Conservation (phyloP, 2,113 vertebrate species). For the Delphinapterus leucas region DNA sequence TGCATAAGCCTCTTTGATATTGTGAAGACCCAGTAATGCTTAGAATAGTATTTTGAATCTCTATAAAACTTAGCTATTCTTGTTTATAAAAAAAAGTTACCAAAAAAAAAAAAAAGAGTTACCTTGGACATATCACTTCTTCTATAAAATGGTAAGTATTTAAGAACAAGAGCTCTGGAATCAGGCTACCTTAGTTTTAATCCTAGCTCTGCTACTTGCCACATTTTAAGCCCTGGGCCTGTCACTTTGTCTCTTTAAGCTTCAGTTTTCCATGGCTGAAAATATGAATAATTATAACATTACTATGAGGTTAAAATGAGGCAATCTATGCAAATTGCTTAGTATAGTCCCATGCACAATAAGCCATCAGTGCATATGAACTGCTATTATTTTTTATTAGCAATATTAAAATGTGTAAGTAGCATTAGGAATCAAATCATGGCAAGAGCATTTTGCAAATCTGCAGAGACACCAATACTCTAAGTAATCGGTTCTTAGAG, state of each 20-base stretch:
- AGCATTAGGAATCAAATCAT: background rate
- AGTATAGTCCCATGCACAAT: background rate
- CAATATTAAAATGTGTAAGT: background rate
- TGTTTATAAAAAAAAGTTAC: background rate
- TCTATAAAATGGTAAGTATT: background rate
- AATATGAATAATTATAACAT: background rate
- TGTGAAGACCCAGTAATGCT: background rate
- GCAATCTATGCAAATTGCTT: background rate
- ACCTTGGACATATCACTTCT: background rate
- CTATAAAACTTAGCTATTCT: background rate
- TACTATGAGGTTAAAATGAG: background rate
- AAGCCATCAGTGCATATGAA: background rate
- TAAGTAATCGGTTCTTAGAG: background rate
- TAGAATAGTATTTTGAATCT: background rate
- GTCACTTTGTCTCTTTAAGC: background rate
- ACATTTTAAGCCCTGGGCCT: background rate
- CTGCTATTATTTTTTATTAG: background rate
- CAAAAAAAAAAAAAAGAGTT: background rate
- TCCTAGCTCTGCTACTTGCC: background rate
- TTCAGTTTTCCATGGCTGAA: background rate
- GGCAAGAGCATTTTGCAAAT: background rate
- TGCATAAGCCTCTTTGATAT: background rate
- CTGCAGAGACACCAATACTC: background rate
- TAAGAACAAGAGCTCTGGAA: background rate
- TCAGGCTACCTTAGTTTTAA: background rate